Percentiles rank a stretch among this genome's conserved stretches.
Evolutionary conservation across 1,140 invertebrate species (phyloP).

Genomic region (Leptinotarsa texana): DNA sequence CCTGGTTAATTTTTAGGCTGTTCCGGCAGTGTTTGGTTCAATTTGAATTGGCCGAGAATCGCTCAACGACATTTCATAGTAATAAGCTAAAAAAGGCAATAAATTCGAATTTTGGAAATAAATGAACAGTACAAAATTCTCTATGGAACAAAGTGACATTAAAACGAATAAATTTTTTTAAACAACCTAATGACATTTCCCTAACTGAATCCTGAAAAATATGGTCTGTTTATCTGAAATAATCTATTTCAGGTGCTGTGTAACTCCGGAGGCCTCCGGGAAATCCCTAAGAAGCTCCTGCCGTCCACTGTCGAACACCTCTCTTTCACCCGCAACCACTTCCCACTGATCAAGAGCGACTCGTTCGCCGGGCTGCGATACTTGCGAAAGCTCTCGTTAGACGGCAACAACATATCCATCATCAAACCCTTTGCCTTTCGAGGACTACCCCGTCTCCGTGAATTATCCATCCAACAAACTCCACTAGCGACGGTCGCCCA

Average conservation of each 20-base stretch:
- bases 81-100: no score
- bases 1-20: no score
- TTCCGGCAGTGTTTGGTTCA: no score
- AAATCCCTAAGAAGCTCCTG: slow-evolving; percentile 73
- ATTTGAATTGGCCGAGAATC: no score
- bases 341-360: slow-evolving; percentile 75
- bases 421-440: slow-evolving; percentile 83
- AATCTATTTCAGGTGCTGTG: slow-evolving; percentile 73
- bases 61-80: no score
- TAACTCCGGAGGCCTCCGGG: slow-evolving; percentile 77
- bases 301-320: slow-evolving; percentile 77
- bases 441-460: slow-evolving; percentile 72
- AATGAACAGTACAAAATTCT: no score
- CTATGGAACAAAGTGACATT: no score
- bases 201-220: slow-evolving; percentile 32
- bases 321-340: slow-evolving; percentile 79
- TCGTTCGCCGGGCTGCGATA: slow-evolving; percentile 74
- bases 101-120: no score
- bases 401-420: slow-evolving; percentile 77
- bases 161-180: no score
- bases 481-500: slow-evolving; percentile 73
- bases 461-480: slow-evolving; percentile 81
- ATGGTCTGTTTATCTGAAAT: no score
- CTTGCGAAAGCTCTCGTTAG: slow-evolving; percentile 73
- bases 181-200: no score